Evolutionary conservation across 2,888 invertebrate genomes (phyloP).

Genomic region (Bhutanitis thaidina): DNA sequence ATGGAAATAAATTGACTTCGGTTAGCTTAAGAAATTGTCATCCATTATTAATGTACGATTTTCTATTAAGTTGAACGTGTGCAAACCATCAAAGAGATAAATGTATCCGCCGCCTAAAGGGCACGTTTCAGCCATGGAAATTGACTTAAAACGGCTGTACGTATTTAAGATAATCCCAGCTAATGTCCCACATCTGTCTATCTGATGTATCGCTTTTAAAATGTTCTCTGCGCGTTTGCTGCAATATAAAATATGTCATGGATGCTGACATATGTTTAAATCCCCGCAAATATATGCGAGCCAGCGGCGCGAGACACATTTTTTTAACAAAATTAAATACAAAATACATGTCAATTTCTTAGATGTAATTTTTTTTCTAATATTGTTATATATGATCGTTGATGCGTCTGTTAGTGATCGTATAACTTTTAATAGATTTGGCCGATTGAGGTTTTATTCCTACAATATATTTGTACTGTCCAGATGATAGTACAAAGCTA

Average conservation of each 20-base stretch:
- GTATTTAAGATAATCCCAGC: slow-evolving; percentile 66
- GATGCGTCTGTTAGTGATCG: too few species aligned
- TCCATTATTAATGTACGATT: background rate
- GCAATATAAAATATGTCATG: slow-evolving; percentile 50
- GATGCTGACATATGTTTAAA: slow-evolving; percentile 54
- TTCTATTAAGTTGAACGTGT: slow-evolving; percentile 10
- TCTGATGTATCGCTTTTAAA: slow-evolving; percentile 53
- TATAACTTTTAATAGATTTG: too few species aligned
- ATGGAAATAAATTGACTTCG: too few species aligned
- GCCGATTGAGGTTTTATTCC: too few species aligned
- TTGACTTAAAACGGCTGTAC: slow-evolving; percentile 67
- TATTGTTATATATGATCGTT: too few species aligned
- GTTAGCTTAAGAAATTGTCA: too few species aligned
- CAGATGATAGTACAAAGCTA: too few species aligned
- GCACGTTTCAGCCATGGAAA: slow-evolving; percentile 41
- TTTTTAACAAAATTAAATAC: slow-evolving; percentile 28
- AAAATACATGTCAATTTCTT: too few species aligned
- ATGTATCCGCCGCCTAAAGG: slow-evolving; percentile 59
- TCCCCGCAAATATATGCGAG: slow-evolving; percentile 43
- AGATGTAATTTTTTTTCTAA: too few species aligned
- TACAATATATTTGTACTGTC: too few species aligned
- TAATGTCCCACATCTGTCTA: slow-evolving; percentile 60
- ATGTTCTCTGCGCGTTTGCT: slow-evolving; percentile 28
- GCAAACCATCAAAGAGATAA: slow-evolving; percentile 39
- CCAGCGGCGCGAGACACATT: slow-evolving; percentile 49